Evolutionary conservation across 2,113 vertebrate genomes (phyloP).

Genomic region (Thermophis baileyi): DNA sequence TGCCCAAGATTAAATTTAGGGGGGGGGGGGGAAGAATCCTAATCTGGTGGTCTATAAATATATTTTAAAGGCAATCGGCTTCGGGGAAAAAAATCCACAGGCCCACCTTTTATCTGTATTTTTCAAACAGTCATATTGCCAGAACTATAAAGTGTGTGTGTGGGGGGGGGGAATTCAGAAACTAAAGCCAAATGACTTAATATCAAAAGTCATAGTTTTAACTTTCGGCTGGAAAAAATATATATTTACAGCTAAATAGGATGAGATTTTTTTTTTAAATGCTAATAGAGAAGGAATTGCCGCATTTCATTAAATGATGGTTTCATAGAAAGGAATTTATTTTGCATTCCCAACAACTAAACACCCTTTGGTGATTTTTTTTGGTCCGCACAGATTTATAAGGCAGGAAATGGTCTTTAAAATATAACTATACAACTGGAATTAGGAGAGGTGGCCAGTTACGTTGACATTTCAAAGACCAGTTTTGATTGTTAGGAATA

Average conservation of each 20-base stretch:
- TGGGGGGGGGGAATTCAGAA: not conserved
- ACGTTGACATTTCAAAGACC: not conserved
- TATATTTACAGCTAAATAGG: not conserved
- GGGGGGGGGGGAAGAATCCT: too few species aligned
- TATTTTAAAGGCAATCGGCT: not conserved
- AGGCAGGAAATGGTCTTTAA: not conserved
- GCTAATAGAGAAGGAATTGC: too few species aligned
- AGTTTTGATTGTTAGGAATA: not conserved
- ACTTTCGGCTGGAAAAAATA: not conserved
- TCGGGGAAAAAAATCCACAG: not conserved
- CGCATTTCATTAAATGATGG: not conserved
- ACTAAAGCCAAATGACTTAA: not conserved
- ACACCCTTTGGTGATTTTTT: not conserved
- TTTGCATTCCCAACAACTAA: not conserved
- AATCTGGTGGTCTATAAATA: not conserved
- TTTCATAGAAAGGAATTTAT: not conserved
- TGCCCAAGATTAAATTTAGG: not conserved
- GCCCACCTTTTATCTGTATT: not conserved
- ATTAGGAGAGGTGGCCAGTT: not conserved
- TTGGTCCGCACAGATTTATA: not conserved
- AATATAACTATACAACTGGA: not conserved
- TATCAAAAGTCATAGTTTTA: not conserved
- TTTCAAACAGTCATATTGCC: not conserved
- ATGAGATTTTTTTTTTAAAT: not conserved
- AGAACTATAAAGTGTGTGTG: not conserved